Base-by-base conservation (phyloP, 2,113 vertebrate genomes). In the Meriones unguiculatus region DNA sequence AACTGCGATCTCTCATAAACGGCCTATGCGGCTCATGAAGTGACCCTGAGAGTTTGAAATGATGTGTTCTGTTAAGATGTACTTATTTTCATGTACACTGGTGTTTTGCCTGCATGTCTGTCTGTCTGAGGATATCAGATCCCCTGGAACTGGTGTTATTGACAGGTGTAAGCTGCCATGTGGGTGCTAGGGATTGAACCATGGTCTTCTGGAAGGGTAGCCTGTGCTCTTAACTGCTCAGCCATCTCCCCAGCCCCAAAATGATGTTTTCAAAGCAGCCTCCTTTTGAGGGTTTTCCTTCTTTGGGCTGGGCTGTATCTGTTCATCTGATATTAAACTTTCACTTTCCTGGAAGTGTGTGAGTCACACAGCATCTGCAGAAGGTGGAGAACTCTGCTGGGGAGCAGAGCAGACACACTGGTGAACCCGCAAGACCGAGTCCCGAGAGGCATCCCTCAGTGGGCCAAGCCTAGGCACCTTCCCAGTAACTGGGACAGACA, bases 261-360 rank as follows among this genome's bases (percentile, higher is more conserved):
- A 70, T 52, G n/a, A 32, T 78, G 38, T 78, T 38, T 50, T 59
- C 15, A 0, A 67, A 87, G 73, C 12, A 4, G 22, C 32, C 32
- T 69, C 72, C 28, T 46, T 64, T 67, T 46, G 62, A 64, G 38
- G n/a, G 52, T 13, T 84, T 14, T 69, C n/a, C 80, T 97, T 38
- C 72, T 91, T 9, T 3, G n/a, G 80, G 59, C 35, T 84, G 62
- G 86, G 46, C 87, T 94, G 73, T 64, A 76, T 57, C 78, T 70
- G 90, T 57, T 93, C 64, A 57, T 77, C 57, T 76, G 20, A 81
- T 4, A n/a, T 32, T 50, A 72, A 87, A 41, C 87, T 18, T 76
- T 86, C 78, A 92, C 46, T 90, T 89, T 85, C 62, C 57, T 87
- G 18, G 70, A 93, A 94, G 80, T 35, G 15, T 32, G 13, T 54